Conservation (phyloP, 2,797 vertebrate genomes). For the Cirrhinus molitorella region DNA sequence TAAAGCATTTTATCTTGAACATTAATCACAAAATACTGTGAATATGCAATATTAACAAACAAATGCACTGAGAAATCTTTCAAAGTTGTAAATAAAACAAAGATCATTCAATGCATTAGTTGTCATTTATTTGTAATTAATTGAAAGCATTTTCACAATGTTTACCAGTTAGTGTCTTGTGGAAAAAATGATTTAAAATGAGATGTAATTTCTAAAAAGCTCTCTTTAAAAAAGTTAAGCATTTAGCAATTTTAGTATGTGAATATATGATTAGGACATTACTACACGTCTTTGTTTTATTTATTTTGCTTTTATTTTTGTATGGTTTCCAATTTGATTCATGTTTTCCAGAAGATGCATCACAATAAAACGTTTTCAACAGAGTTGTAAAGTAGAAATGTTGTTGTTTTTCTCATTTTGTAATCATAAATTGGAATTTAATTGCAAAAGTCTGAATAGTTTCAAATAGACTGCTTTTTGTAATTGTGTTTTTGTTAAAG, state of each 20-base stretch:
- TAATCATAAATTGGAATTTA: neutral
- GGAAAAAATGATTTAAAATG: neutral
- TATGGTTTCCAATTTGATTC: neutral
- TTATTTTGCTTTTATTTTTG: neutral
- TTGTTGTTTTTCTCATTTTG: neutral
- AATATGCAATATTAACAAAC: neutral
- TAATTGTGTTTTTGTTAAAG: no score
- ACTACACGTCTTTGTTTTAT: neutral
- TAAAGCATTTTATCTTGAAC: no score
- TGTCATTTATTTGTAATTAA: no score
- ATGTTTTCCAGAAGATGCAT: neutral
- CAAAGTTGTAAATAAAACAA: no score
- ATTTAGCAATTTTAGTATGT: neutral
- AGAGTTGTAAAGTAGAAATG: neutral
- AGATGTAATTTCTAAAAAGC: neutral
- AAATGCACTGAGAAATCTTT: neutral
- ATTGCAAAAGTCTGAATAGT: neutral
- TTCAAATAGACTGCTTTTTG: neutral
- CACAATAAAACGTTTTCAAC: neutral
- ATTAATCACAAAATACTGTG: neutral
- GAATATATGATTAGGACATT: neutral
- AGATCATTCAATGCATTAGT: no score
- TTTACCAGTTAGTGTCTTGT: neutral
- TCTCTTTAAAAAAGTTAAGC: neutral
- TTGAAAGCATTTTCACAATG: no score